Evolutionary conservation across 2,888 invertebrate species (phyloP).

Genomic region (Gibbula magus): DNA sequence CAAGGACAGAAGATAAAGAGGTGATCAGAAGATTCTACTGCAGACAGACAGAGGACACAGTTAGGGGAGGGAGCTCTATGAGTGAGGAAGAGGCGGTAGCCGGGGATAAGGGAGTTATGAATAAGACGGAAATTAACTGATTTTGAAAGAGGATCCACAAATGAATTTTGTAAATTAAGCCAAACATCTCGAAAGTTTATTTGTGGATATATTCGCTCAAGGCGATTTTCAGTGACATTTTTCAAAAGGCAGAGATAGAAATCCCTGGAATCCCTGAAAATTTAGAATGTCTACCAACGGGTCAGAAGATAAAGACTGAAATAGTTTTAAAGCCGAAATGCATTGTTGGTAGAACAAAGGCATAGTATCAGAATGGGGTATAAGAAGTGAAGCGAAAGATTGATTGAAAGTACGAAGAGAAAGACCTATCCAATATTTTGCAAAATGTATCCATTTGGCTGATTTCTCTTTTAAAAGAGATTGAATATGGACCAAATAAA

Average conservation of each 20-base stretch:
- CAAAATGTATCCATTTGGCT: conserved; percentile 30
- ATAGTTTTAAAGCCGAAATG: neutral
- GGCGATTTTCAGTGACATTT: neutral
- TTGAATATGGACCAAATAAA: conserved; percentile 26
- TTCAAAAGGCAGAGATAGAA: neutral
- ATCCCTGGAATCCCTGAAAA: neutral
- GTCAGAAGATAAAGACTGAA: neutral
- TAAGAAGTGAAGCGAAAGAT: neutral
- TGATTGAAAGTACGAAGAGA: conserved; percentile 2
- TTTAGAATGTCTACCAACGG: neutral
- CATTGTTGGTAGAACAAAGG: conserved; percentile 28
- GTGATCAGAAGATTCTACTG: neutral
- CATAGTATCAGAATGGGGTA: conserved; percentile 29
- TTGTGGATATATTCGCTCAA: neutral
- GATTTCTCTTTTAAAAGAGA: conserved; percentile 16
- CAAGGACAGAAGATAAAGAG: conserved; percentile 4
- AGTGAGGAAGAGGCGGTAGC: neutral
- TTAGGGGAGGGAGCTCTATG: neutral
- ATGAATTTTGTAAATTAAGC: neutral
- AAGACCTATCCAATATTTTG: conserved; percentile 35
- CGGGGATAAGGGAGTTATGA: neutral
- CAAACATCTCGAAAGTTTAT: neutral
- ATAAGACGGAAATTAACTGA: neutral
- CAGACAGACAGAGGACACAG: neutral
- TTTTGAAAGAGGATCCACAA: neutral